Percentiles rank a stretch among this genome's conserved stretches.
Conservation (phyloP, 64 coral and sea anemone genomes). For the Pocillopora damicornis region DNA sequence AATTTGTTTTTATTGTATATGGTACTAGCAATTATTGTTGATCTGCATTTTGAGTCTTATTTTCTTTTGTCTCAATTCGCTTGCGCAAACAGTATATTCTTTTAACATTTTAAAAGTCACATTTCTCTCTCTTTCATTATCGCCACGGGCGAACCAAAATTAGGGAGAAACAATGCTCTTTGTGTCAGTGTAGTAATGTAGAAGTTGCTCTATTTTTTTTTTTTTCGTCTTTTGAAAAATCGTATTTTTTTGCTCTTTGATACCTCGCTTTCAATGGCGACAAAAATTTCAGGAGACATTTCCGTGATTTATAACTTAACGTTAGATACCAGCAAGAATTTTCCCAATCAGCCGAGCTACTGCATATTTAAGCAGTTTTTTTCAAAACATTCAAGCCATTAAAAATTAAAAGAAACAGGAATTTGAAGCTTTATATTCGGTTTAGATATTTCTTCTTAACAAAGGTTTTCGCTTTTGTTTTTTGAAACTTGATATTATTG, state of each 20-base stretch:
- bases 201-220: neutral
- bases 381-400: constrained; percentile 42
- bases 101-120: neutral
- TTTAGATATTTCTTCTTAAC: constrained; percentile 19
- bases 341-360: neutral
- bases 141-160: constrained; percentile 3
- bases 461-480: neutral
- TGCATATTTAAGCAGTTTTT: constrained; percentile 38
- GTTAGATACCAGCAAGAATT: constrained; percentile 4
- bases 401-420: constrained; percentile 42
- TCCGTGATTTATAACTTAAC: neutral
- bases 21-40: neutral
- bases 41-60: neutral
- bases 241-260: neutral
- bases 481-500: neutral
- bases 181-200: neutral
- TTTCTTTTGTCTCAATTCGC: neutral
- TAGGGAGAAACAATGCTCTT: neutral
- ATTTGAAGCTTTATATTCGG: constrained; percentile 5
- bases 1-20: neutral
- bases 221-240: neutral
- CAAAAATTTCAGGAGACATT: neutral
- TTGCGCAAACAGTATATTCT: neutral
- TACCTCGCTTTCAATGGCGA: neutral
- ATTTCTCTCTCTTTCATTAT: constrained; percentile 18